Percentiles rank a stretch among this genome's conserved stretches.
Evolutionary conservation across 92 coral and sea anemone genomes (phyloP).

Genomic region (Phymanthus crucifer): DNA sequence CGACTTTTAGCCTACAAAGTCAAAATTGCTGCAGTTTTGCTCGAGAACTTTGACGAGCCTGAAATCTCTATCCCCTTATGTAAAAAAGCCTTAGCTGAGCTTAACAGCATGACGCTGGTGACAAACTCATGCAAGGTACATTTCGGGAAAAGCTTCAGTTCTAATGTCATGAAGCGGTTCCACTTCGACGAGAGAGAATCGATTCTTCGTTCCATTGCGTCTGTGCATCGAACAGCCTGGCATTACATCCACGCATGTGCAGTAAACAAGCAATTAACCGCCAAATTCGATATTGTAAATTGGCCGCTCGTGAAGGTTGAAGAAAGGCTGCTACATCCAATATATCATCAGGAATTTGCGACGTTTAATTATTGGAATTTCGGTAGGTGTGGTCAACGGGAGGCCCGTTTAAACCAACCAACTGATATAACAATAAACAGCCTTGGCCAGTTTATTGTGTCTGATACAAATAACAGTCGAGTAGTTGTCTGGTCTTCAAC

Average conservation of each 20-base stretch:
- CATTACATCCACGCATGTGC: slow-evolving; percentile 21
- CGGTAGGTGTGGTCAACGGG: not conserved
- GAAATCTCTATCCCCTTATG: slow-evolving; percentile 20
- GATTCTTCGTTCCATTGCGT: slow-evolving; percentile 3
- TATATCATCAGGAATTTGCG: slow-evolving; percentile 5
- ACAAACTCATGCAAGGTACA: slow-evolving; percentile 17
- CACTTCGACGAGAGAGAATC: slow-evolving; percentile 1
- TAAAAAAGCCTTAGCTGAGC: slow-evolving; percentile 21
- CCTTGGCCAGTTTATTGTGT: not conserved
- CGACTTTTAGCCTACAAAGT: slow-evolving; percentile 31
- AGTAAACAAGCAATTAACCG: not conserved
- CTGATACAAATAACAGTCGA: slow-evolving; percentile 1
- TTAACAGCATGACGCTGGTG: slow-evolving; percentile 17
- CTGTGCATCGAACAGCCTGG: slow-evolving; percentile 22
- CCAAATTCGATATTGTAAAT: not conserved
- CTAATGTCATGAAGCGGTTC: slow-evolving; percentile 1
- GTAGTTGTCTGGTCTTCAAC: not conserved
- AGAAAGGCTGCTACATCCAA: not conserved
- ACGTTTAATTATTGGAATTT: slow-evolving; percentile 2
- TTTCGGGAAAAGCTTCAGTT: not conserved
- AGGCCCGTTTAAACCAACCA: not conserved
- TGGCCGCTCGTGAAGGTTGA: slow-evolving; percentile 2
- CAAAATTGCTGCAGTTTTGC: slow-evolving; percentile 31
- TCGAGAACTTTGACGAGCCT: slow-evolving; percentile 7
- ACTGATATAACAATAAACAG: slow-evolving; percentile 3